These are phyloP conservation scores for Gila orcuttii DNA, from an alignment of 2,113 vertebrate species.

Conservation along the genomic window DNA sequence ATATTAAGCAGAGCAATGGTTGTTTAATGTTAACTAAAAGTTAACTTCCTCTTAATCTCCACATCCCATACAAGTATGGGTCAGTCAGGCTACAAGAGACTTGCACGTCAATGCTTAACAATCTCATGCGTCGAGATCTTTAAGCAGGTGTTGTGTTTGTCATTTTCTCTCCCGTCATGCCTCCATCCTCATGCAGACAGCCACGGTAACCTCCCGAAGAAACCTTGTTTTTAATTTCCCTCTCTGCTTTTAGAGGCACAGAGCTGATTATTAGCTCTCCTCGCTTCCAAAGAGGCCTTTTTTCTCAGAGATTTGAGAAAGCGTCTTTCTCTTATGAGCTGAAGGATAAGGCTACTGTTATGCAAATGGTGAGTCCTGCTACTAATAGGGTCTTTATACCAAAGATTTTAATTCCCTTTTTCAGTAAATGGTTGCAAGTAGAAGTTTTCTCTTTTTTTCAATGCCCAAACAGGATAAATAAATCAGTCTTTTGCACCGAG, in stretches of 20 bases:
- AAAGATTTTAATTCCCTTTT: constrained; percentile 78
- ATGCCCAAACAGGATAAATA: constrained; percentile 80
- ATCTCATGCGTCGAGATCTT: constrained; percentile 50
- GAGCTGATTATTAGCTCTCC: constrained; percentile 59
- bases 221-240: constrained; percentile 57
- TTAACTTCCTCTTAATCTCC: constrained; percentile 3
- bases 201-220: constrained; percentile 41
- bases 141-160: constrained; percentile 48
- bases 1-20: background rate
- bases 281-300: constrained; percentile 69
- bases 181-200: constrained; percentile 41
- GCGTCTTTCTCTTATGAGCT: constrained; percentile 77
- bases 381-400: constrained; percentile 82
- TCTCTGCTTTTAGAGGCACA: constrained; percentile 49
- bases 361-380: constrained; percentile 81
- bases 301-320: constrained; percentile 67
- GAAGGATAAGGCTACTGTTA: constrained; percentile 82
- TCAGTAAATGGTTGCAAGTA: constrained; percentile 78
- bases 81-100: background rate
- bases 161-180: constrained; percentile 42
- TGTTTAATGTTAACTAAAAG: constrained; percentile 15
- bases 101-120: constrained; percentile 44
- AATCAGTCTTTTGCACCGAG: constrained; percentile 74
- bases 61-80: constrained; percentile 1
- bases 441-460: constrained; percentile 76